Percentiles rank a stretch among this genome's conserved stretches.
phyloP scores from a whole-genome alignment of 2,113 vertebrate genomes.

The Cettia cetti region DNA sequence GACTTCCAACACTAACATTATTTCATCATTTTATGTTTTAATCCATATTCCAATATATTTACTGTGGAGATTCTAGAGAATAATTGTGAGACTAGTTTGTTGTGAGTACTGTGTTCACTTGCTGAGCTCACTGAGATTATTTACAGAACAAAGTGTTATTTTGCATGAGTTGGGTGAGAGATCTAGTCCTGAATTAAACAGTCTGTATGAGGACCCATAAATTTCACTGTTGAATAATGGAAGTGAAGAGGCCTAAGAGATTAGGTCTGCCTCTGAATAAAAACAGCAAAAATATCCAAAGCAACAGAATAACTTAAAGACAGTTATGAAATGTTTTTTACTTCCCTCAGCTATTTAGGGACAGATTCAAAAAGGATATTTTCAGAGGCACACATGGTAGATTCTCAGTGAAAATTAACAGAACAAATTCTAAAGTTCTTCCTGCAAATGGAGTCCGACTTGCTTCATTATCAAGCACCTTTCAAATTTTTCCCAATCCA shows the following conservation, averaged over 20 bases:
- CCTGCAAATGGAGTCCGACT: not conserved
- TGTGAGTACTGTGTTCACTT: not conserved
- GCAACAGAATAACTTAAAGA: not conserved
- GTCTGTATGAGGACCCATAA: not conserved
- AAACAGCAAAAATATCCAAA: constrained; percentile 2
- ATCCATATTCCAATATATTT: not conserved
- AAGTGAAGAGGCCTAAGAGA: not conserved
- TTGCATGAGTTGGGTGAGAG: not conserved
- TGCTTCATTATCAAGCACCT: not conserved
- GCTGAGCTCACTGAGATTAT: not conserved
- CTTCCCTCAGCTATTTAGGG: constrained; percentile 23
- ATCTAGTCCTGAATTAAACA: not conserved
- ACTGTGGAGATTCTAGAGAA: not conserved
- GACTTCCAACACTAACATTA: not conserved
- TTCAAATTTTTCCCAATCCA: not conserved
- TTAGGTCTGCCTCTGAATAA: not conserved
- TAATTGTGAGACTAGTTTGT: not conserved
- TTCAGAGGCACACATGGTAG: constrained; percentile 20
- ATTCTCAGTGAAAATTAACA: not conserved
- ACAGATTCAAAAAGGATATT: constrained; percentile 11
- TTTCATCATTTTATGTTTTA: not conserved
- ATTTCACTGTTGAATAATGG: not conserved
- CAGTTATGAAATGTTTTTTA: not conserved
- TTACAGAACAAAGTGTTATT: not conserved
- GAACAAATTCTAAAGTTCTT: not conserved